Conservation (phyloP, 2,888 invertebrate genomes). For the Lasioglossum malachurum region DNA sequence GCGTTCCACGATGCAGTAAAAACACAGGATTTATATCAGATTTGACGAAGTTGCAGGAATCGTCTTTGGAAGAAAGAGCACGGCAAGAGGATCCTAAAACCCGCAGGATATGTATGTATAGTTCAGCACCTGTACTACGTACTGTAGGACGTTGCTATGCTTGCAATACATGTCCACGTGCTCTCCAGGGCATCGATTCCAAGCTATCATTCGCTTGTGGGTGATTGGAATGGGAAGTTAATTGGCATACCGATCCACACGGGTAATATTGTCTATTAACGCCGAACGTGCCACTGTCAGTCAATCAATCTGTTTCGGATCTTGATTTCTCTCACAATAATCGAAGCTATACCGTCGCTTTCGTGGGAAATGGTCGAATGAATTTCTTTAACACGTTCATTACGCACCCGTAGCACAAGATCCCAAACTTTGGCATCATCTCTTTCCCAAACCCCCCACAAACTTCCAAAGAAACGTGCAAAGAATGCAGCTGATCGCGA, state of each 20-base stretch:
- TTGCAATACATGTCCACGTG: slow-evolving; percentile 36
- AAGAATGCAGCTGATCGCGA: not conserved
- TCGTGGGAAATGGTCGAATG: not conserved
- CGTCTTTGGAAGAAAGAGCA: not conserved
- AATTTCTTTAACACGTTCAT: not conserved
- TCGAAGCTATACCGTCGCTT: not conserved
- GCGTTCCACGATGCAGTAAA: not conserved
- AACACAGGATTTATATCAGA: not conserved
- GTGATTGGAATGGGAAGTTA: not conserved
- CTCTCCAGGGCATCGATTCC: slow-evolving; percentile 6
- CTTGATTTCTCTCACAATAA: not conserved
- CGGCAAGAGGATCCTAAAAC: not conserved
- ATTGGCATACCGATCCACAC: not conserved
- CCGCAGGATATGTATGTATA: not conserved
- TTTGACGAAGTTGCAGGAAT: not conserved
- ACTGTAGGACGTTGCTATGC: not conserved
- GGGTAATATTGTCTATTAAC: slow-evolving; percentile 22
- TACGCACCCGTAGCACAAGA: not conserved
- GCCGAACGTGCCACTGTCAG: not conserved
- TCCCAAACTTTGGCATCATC: not conserved
- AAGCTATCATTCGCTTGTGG: not conserved
- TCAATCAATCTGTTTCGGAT: not conserved
- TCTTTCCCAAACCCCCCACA: not conserved
- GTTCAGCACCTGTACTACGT: not conserved
- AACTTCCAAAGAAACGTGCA: not conserved